These are phyloP conservation scores for Paracanthobrama guichenoti DNA, from an alignment of 2,113 vertebrate species.

Conservation along the genomic window DNA sequence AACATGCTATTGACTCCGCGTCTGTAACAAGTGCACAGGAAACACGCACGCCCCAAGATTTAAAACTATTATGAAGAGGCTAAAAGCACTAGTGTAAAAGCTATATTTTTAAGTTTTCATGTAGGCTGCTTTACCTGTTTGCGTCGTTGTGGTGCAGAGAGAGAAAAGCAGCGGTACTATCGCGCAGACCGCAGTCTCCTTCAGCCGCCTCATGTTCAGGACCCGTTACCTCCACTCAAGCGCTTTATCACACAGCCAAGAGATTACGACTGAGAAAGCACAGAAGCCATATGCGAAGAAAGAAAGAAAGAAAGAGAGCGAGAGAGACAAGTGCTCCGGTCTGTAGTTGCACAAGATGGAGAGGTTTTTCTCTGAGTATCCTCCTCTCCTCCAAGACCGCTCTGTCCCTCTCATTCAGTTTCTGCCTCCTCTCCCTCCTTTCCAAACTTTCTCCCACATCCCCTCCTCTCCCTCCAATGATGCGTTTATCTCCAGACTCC, in stretches of 20 bases:
- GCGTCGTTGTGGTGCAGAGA: conserved; percentile 61
- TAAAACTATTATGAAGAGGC: background rate
- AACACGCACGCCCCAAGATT: background rate
- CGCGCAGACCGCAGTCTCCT: conserved; percentile 60
- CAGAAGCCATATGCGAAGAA: conserved; percentile 65
- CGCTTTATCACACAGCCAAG: conserved; percentile 51
- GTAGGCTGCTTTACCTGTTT: conserved; percentile 69
- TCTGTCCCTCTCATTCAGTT: conserved; percentile 72
- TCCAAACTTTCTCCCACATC: conserved; percentile 51
- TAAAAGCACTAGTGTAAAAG: background rate
- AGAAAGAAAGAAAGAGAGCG: background rate
- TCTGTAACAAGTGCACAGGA: conserved; percentile 21
- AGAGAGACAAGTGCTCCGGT: conserved; percentile 27
- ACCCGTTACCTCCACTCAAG: conserved; percentile 57
- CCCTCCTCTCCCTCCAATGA: conserved; percentile 61
- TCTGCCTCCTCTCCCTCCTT: conserved; percentile 66
- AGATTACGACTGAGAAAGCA: conserved; percentile 47
- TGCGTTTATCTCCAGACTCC: conserved; percentile 56
- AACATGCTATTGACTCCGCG: background rate
- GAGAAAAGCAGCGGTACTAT: conserved; percentile 63
- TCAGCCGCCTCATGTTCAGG: conserved; percentile 69
- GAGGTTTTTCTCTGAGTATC: conserved; percentile 60
- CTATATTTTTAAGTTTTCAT: background rate
- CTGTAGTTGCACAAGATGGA: conserved; percentile 61
- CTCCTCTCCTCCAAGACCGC: conserved; percentile 58